A percentile compares a stretch with the other conserved stretches of the same genome.
Conservation (phyloP, 2,797 vertebrate genomes). For the Distichodus sexfasciatus region DNA sequence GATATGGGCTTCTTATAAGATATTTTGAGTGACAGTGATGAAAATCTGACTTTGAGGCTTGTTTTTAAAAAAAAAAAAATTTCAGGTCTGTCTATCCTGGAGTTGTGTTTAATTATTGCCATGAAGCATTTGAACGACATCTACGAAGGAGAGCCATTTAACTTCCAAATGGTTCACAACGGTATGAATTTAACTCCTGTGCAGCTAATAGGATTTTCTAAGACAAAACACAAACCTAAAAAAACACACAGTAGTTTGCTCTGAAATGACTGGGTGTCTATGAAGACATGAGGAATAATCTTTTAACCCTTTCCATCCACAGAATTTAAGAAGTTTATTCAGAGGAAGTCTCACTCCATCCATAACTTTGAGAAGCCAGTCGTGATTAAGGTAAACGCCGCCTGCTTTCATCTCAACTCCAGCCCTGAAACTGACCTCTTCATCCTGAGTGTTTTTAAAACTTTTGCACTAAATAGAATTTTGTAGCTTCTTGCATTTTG, state of each 20-base stretch:
- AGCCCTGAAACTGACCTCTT: neutral
- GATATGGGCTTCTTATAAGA: too few species aligned
- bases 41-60: too few species aligned
- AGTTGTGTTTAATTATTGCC: conserved; percentile 93
- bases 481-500: too few species aligned
- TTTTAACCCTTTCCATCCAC: neutral
- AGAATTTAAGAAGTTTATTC: conserved; percentile 98
- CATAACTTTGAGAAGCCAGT: conserved; percentile 94
- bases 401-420: neutral
- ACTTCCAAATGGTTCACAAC: conserved; percentile 98
- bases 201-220: neutral
- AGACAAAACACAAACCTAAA: neutral
- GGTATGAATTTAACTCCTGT: conserved; percentile 67
- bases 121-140: conserved; percentile 96
- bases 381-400: conserved; percentile 86
- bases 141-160: conserved; percentile 94
- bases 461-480: too few species aligned
- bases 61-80: too few species aligned
- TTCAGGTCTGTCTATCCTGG: conserved; percentile 90
- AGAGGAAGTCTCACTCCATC: conserved; percentile 89
- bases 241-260: too few species aligned
- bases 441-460: too few species aligned
- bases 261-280: too few species aligned
- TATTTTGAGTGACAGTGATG: too few species aligned
- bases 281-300: too few species aligned